A percentile compares a stretch with the other conserved stretches of the same genome.
Evolutionary conservation across 2,888 invertebrate species (phyloP).

Genomic region (Dyspetes luteomarginatus): DNA sequence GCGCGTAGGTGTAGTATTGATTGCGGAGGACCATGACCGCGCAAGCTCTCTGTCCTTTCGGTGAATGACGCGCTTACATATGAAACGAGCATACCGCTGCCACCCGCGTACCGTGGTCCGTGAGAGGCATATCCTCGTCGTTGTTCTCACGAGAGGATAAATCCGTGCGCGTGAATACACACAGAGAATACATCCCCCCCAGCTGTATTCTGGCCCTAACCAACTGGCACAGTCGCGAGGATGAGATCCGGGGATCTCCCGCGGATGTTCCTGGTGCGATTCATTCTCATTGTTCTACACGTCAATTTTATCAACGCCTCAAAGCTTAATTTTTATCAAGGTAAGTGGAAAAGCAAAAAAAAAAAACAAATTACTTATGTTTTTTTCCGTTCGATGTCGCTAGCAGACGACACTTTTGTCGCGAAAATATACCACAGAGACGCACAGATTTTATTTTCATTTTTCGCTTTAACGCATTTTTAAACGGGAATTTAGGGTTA

Average conservation of each 20-base stretch:
- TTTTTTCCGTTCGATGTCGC: neutral
- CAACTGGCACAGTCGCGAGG: slow-evolving; percentile 68
- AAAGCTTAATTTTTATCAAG: slow-evolving; percentile 77
- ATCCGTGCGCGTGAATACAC: slow-evolving; percentile 6
- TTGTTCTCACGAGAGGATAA: neutral
- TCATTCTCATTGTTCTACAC: slow-evolving; percentile 70
- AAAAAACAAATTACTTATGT: neutral
- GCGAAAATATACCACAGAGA: neutral
- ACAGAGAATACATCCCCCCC: slow-evolving; percentile 29
- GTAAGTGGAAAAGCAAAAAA: slow-evolving; percentile 70
- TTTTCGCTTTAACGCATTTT: no score
- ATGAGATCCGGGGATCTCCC: slow-evolving; percentile 73
- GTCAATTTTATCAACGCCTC: slow-evolving; percentile 74
- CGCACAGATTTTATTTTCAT: no score
- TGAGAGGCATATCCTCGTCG: neutral
- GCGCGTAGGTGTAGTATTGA: slow-evolving; percentile 71
- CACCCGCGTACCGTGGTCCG: slow-evolving; percentile 29
- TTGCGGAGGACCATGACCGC: slow-evolving; percentile 74
- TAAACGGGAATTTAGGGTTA: no score
- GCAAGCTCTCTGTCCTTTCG: slow-evolving; percentile 75
- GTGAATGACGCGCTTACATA: slow-evolving; percentile 80
- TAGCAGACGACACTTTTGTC: neutral
- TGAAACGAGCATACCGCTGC: no score
- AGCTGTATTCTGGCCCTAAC: slow-evolving; percentile 66
- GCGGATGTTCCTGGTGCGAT: slow-evolving; percentile 69